Evolutionary conservation across 2,797 vertebrate genomes (phyloP), one percentile per base, ranked within the genome.

Genomic region (Potorous gilbertii): DNA sequence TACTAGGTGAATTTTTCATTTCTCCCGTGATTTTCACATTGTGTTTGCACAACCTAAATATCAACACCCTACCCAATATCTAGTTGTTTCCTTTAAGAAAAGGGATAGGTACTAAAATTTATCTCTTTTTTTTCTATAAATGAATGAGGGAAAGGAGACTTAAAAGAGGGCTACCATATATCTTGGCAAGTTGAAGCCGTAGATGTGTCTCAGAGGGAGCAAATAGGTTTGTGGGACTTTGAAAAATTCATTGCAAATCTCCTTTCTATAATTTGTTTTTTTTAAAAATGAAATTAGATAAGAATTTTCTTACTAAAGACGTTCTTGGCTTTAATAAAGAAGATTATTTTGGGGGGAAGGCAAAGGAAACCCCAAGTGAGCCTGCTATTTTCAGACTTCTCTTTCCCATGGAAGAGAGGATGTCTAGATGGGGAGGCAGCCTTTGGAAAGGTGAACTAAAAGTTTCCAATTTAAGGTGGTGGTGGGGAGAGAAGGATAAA

Each of bases 1-100:
- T 93, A 56, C 55, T 52, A 59, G 93, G 87, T 91, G 94, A 55
- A 93, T 91, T 96, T 96, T 93, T 95, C 91, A 94, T 34, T 91
- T 92, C 55, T 96, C 55, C n/a, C 27, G 94, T 95, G 57, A 95
- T 90, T 97, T 93, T 56, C 90, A 89, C 62, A 59, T 91, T 92
- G 59, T 74, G 21, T 93, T 95, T 54, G 92, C 54, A 92, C 13
- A 62, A 40, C 93, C 55, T 92, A 93, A 96, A 96, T 56, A 89
- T 55, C 92, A 97, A 89, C 28, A 3, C 54, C 55, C 11, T 94
- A 96, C 94, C 29, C 87, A 56, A 34, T 21, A 81, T 12, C 24
- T 46, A 3, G 14, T 40, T 28, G 40, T 34, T 46, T 92, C 46
- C 31, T 46, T 29, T 9, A 52, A 90, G 94, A 29, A 90, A 74